These are phyloP conservation scores for Thoracochromis brauschi DNA, from an alignment of 2,113 vertebrate genomes.

Conservation along the genomic window DNA sequence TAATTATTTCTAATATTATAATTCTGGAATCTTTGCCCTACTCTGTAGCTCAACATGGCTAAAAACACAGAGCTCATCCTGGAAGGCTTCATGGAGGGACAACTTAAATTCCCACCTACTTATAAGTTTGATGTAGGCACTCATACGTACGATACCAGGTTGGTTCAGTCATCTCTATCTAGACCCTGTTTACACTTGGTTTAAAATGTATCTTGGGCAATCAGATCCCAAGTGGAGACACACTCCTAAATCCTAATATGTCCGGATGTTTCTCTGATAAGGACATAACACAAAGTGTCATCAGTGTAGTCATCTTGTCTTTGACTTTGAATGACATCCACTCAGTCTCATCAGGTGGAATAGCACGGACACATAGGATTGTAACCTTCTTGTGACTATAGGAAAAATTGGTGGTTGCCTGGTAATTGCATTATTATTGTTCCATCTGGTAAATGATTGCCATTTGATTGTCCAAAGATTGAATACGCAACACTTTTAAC, in stretches of 20 bases:
- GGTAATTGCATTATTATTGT: background rate
- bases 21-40: background rate
- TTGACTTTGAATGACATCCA: background rate
- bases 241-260: background rate
- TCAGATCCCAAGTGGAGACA: background rate
- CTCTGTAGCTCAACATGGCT: constrained; percentile 87
- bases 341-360: background rate
- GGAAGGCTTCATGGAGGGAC: constrained; percentile 88
- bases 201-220: background rate
- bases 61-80: constrained; percentile 87
- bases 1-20: background rate
- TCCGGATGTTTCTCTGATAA: background rate
- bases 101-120: constrained; percentile 89
- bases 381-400: background rate
- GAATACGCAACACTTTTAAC: background rate
- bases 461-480: background rate
- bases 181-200: background rate
- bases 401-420: background rate
- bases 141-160: constrained; percentile 97
- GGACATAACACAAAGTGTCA: background rate
- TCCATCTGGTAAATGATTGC: background rate
- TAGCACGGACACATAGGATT: background rate
- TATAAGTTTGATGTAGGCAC: constrained; percentile 98
- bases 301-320: background rate
- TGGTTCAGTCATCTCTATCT: background rate